These are phyloP conservation scores for Diabrotica undecimpunctata DNA, from an alignment of 1,140 invertebrate genomes.

Conservation along the genomic window DNA sequence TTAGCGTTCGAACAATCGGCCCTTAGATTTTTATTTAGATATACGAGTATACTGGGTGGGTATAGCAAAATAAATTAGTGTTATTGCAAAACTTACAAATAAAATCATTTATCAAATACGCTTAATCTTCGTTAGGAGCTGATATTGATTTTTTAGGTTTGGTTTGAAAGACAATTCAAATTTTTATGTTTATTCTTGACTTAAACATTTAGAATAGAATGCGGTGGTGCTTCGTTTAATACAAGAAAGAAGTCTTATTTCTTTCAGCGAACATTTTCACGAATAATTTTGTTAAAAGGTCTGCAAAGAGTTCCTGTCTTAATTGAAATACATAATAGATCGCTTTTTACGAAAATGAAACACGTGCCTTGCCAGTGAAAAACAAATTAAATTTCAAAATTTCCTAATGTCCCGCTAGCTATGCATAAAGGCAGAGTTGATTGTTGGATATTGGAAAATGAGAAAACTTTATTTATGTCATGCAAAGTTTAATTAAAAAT, in stretches of 20 bases:
- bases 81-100: no score
- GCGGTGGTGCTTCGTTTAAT: no score
- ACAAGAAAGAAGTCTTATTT: background rate
- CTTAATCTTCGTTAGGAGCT: no score
- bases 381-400: background rate
- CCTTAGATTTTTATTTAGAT: no score
- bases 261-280: background rate
- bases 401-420: background rate
- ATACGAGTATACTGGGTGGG: no score
- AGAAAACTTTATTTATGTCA: background rate
- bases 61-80: no score
- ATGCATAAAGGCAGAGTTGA: background rate
- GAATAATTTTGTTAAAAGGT: background rate
- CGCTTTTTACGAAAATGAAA: background rate
- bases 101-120: no score
- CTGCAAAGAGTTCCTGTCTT: conserved; percentile 2
- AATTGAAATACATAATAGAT: conserved; percentile 3
- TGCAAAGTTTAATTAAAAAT: background rate
- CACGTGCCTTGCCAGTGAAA: background rate
- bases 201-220: no score
- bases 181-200: no score
- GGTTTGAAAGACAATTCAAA: no score
- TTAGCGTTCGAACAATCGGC: no score
- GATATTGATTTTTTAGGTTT: no score
- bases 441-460: conserved; percentile 2